Base-by-base conservation (phyloP, 2,113 vertebrate genomes). In the Siniperca knerii region DNA sequence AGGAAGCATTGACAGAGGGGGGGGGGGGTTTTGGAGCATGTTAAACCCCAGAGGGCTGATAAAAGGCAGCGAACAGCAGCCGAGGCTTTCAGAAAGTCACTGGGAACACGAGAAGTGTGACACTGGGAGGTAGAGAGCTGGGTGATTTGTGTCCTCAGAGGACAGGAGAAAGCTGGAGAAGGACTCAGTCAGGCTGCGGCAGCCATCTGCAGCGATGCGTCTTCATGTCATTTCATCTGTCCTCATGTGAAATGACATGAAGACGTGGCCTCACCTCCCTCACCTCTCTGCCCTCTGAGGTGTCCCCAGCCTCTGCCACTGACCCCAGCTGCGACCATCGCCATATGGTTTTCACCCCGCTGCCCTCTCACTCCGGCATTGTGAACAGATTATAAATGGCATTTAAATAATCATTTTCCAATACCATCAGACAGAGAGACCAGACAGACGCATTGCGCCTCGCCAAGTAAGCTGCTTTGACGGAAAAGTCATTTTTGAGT, bases 141-240 rank as follows among this genome's bases (percentile, higher is more conserved):
- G 21, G 44, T 93, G 90, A 93, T 93, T 94, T 94, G 93, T 89
- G 92, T 89, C 72, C 81, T 84, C 37, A 0, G n/a, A 79, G 46
- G 79, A 87, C 73, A 20, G 70, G 57, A 71, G 78, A 55, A 79
- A 79, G 78, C 68, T 60, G 75, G 79, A 44, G 2, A 4, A 62
- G 57, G 75, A 57, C 55, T 73, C 69, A 25, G 21, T 61, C 65
- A 48, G 81, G 58, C 79, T 20, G 33, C 3, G 48, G 80, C 84
- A 54, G 81, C 90, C 93, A 89, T 92, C 88, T 91, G 92, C 87
- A 86, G 87, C 9, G 0, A 60, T 18, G 48, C 61, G 55, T 85
- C 74, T 37, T 64, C 71, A 55, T 77, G 62, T 61, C 57, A 48
- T 48, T 18, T 54, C 64, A 58, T 80, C 40, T 35, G 25, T 57